A percentile compares a stretch with the other conserved stretches of the same genome.
Evolutionary conservation across 2,888 invertebrate species (phyloP).

Genomic region (Drosophila lutescens): DNA sequence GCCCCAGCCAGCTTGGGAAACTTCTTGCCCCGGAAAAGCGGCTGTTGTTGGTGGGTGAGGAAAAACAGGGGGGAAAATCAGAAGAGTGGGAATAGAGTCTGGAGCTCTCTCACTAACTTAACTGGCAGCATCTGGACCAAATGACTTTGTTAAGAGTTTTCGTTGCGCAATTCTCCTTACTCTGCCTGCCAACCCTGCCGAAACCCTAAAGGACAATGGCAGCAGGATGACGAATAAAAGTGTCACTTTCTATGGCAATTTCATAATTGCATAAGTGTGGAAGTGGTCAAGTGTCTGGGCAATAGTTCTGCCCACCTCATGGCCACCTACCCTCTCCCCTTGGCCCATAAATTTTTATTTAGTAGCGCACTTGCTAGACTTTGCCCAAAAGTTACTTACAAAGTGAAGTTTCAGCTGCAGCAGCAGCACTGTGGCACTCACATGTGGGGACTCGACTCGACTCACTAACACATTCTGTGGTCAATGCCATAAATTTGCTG

Average conservation of each 20-base stretch:
- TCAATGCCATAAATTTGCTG: conserved; percentile 50
- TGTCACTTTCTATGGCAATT: conserved; percentile 81
- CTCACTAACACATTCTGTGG: conserved; percentile 54
- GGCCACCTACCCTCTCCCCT: not conserved
- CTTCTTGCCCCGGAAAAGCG: conserved; percentile 29
- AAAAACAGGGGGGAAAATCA: conserved; percentile 3
- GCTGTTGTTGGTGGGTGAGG: conserved; percentile 35
- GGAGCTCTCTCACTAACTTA: conserved; percentile 58
- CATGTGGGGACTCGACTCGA: conserved; percentile 41
- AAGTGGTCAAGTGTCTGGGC: conserved; percentile 78
- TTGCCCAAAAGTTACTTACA: conserved; percentile 62
- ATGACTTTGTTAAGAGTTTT: conserved; percentile 80
- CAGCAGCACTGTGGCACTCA: conserved; percentile 26
- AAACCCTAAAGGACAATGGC: conserved; percentile 59
- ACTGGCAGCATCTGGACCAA: conserved; percentile 76
- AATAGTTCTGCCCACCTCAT: conserved; percentile 48
- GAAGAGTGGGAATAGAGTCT: conserved; percentile 1
- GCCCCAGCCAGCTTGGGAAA: conserved; percentile 42
- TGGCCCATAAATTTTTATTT: conserved; percentile 69
- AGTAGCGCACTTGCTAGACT: conserved; percentile 64
- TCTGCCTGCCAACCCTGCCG: conserved; percentile 31
- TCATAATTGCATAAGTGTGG: conserved; percentile 79
- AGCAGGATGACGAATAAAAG: conserved; percentile 72
- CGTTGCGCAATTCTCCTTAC: conserved; percentile 78
- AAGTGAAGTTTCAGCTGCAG: conserved; percentile 59